Evolutionary conservation across 2,113 vertebrate species (phyloP), one percentile per base, ranked within the genome.

Genomic region (Saguinus imperator): DNA sequence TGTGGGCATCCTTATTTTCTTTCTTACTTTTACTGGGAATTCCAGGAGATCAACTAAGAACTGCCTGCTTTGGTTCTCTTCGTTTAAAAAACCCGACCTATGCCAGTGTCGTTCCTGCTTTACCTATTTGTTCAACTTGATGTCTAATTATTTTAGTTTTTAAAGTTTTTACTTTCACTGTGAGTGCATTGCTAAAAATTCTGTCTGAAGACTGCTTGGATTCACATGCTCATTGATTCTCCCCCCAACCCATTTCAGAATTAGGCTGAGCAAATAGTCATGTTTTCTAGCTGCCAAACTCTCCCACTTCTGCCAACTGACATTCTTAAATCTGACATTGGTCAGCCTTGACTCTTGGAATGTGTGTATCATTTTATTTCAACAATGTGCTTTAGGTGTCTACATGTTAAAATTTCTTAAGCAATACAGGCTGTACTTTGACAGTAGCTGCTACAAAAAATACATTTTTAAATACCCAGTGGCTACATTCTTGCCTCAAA

Each of bases 291-390:
- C 9, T 94, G 75, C 29, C 86, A 45, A 90, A 94, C 57, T 2
- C 95, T 95, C 96, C 37, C 29, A 94, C 70, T 57, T 45, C 87
- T 9, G 0, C 85, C 73, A 94, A 10, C 32, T 93, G 80, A 75
- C 6, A 23, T 91, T 94, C 75, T 95, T 96, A 87, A 86, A 95
- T 73, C 77, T 93, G 95, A 95, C 90, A 61, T 82, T 92, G 45
- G 64, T 90, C 95, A 94, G 43, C 86, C 57, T 93, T 97, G 70
- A 93, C 43, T 87, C 55, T 96, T 96, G 43, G 89, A 98, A 98
- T 94, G 85, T 88, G 80, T 82, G 32, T 87, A 96, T 89, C 40
- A 57, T 64, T 98, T 45, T 83, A 96, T 96, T 97, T 98, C 96
- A 97, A 97, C 84, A 91, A 73, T 86, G 16, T 12, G 87, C 32